Evolutionary conservation across 2,888 invertebrate genomes (phyloP), one percentile per base, ranked within the genome.

Genomic region (Melipona bicolor): DNA sequence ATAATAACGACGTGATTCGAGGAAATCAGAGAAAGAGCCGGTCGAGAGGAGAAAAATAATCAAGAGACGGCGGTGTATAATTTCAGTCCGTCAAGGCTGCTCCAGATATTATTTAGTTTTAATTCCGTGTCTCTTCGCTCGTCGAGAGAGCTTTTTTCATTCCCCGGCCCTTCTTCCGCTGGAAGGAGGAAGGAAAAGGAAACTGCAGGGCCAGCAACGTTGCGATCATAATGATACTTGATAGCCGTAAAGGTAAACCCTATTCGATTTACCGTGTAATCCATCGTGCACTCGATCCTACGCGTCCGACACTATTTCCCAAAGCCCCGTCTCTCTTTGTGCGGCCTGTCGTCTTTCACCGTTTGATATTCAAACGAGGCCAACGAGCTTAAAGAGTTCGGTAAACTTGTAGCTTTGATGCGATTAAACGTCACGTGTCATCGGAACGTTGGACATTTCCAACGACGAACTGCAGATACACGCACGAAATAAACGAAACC

Each of bases 101-200:
- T 65, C 49, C 56, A 70, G 75, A 82, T 82, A 82, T 82, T n/a
- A n/a, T n/a, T n/a, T 82, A 81, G 75, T 82, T 82, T 82, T 82
- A 75, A 67, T 82, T 21, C 49, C 52, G 70, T 43, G 50, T 54
- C 83, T 82, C 65, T 81, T 81, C 62, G 59, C 64, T 69, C 73
- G 36, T 82, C 65, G 43, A 43, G 43, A 43, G 43, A 43, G 75
- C 75, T 59, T 70, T 67, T 1, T 49, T 64, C 59, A 59, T 70
- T 59, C 52, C 2, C 11, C 43, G 6, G 5, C 19, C 43, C 36
- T 52, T 13, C 65, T 65, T 52, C 65, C 43, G 4, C 27, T 32
- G n/a, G 19, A 52, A 52, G 19, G 19, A 19, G 15, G 52, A 6
- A 21, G 6, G 27, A 4, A 24, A 61, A 15, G 21, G 32, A 4